A percentile compares a stretch with the other conserved stretches of the same genome.
Conservation (phyloP, 2,888 invertebrate genomes). For the Dryomyza anilis region DNA sequence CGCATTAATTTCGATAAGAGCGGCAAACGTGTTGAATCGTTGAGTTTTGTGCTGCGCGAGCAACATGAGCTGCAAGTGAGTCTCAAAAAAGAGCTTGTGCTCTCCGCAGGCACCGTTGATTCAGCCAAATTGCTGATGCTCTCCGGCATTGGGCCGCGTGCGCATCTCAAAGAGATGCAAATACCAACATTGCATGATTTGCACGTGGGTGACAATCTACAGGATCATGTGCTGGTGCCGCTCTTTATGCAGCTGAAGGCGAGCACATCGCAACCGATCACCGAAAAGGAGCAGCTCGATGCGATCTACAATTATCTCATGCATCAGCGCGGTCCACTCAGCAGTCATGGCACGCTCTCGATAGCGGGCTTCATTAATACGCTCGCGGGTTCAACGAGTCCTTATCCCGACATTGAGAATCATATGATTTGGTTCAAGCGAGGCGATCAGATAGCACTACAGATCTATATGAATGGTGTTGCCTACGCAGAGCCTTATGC, state of each 20-base stretch:
- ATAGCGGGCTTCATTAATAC: conserved; percentile 66
- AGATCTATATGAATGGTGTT: neutral
- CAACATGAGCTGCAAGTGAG: conserved; percentile 32
- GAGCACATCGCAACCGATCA: conserved; percentile 22
- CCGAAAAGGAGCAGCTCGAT: conserved; percentile 48
- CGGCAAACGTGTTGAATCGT: conserved; percentile 60
- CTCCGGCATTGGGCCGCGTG: conserved; percentile 46
- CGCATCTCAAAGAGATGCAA: conserved; percentile 36
- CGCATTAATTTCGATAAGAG: conserved; percentile 63
- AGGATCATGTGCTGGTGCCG: conserved; percentile 73
- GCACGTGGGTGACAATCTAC: conserved; percentile 72
- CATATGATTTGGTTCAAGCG: no score
- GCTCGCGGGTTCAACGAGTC: conserved; percentile 54
- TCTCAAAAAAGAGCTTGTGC: conserved; percentile 42
- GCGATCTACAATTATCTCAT: conserved; percentile 60
- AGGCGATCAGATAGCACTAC: neutral
- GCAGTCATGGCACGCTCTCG: conserved; percentile 54
- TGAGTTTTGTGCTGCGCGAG: conserved; percentile 63
- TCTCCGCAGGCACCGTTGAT: conserved; percentile 48
- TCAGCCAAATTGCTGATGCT: conserved; percentile 47
- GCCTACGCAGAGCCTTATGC: conserved; percentile 5
- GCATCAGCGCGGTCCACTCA: conserved; percentile 62
- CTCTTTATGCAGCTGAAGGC: conserved; percentile 54
- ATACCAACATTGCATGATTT: conserved; percentile 42
- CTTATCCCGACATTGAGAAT: conserved; percentile 66